phyloP scores from a whole-genome alignment of 2,888 invertebrate genomes.

The Nemoura dubitans region DNA sequence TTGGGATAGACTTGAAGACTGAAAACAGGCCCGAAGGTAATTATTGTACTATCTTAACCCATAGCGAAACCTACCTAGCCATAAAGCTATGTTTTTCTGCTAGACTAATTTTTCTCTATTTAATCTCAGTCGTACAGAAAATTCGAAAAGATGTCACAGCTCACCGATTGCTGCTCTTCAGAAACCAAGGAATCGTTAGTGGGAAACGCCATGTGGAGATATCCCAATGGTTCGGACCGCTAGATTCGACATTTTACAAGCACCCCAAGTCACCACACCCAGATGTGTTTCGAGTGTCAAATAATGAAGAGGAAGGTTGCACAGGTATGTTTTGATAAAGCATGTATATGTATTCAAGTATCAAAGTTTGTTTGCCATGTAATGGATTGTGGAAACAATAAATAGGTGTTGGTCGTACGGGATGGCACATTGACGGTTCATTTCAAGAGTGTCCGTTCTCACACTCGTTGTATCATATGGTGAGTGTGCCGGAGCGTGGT shows the following conservation, averaged over 20 bases:
- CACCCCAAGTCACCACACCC: constrained; percentile 55
- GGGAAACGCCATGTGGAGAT: constrained; percentile 55
- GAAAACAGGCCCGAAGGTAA: constrained; percentile 55
- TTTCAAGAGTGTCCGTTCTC: constrained; percentile 55
- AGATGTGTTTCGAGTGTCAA: constrained; percentile 56
- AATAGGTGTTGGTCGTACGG: constrained; percentile 55
- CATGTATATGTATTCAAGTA: too few relatives aligned
- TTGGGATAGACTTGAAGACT: constrained; percentile 54
- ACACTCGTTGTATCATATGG: constrained; percentile 56
- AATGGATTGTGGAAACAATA: not conserved
- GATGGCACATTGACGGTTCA: constrained; percentile 57
- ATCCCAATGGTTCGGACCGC: constrained; percentile 56
- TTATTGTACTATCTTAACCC: not conserved
- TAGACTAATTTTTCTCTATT: constrained; percentile 14
- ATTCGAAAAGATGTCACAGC: constrained; percentile 54
- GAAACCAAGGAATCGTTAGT: constrained; percentile 54
- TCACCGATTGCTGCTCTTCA: constrained; percentile 54
- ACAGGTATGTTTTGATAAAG: constrained; percentile 49
- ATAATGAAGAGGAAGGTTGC: constrained; percentile 55
- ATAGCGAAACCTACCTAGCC: too few relatives aligned
- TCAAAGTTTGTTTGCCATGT: not conserved
- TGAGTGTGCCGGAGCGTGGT: constrained; percentile 53
- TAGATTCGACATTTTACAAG: constrained; percentile 55
- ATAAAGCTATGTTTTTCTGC: too few relatives aligned
- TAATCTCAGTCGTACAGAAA: constrained; percentile 53